Base-by-base conservation (phyloP, 2,113 vertebrate species). In the Manacus vitellinus region DNA sequence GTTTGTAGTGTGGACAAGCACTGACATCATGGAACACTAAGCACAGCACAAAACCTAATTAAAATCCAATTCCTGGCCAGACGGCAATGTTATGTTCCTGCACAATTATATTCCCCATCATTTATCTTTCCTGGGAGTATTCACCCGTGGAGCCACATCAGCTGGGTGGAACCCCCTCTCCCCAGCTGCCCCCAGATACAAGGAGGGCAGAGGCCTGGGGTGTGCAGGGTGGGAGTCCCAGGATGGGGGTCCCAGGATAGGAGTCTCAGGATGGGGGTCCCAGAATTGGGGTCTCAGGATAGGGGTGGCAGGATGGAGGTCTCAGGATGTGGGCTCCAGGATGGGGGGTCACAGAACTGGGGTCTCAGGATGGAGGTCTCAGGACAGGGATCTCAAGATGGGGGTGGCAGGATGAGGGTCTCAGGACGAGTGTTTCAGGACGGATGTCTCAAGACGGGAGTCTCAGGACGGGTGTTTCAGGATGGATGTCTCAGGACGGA, bases 151-250 rank as follows among this genome's bases (percentile, higher is more conserved):
- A 55, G 61, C 47, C 59, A 20, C 46, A 62, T 27, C 79, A 77
- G 33, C 24, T 7, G 37, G 8, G 46, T 54, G 28, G 28, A 68
- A 27, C 17, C 16, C 17, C 10, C 0, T 6, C n/a, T 14, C 5
- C 3, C 9, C 67, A 39, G 58, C 47, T 51, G 9, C 14, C 46
- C 49, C 11, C 0, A 0, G 5, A 5, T 27, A 18, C 24, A 22
- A 3, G 3, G 44, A 13, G 28, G 28, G 15, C 25, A n/a, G 12
- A 9, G 39, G 13, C 27, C 14, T 14, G 35, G 27, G 25, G 31
- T 19, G 13, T 31, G 54, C 41, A 49, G 4, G 1, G 3, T 4
- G 28, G 6, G 14, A 10, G 12, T 12, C 22, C 20, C 16, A 27
- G 39, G 47, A 27, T 19, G 22, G 35, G 30, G 30, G 16, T 49